These are phyloP conservation scores for Acrobasis consociella DNA, from an alignment of 2,888 invertebrate genomes.

Conservation along the genomic window DNA sequence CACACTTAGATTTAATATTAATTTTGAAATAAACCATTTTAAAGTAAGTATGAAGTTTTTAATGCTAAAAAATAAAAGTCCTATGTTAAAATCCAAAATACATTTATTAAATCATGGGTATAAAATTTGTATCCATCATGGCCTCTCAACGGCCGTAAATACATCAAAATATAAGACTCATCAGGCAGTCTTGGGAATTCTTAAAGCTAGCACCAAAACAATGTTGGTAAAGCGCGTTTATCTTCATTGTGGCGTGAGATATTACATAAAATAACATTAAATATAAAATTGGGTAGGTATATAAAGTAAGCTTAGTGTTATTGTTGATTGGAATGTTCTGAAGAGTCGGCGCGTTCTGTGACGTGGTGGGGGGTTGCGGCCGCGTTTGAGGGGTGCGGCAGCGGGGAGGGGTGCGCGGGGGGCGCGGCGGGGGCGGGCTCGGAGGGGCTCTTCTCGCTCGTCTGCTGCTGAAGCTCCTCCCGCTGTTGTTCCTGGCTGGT, in stretches of 20 bases:
- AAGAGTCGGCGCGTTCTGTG: conserved; percentile 34
- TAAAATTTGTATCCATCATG: conserved; percentile 28
- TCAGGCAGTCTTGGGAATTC: conserved; percentile 49
- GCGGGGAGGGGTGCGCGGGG: conserved; percentile 35
- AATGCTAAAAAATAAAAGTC: conserved; percentile 6
- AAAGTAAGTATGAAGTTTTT: no score
- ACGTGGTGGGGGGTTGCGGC: conserved; percentile 49
- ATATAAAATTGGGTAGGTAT: conserved; percentile 27
- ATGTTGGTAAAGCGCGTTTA: conserved; percentile 56
- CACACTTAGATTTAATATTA: conserved; percentile 25
- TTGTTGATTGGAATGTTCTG: conserved; percentile 43
- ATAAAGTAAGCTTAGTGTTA: conserved; percentile 34
- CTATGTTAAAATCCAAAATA: conserved; percentile 15
- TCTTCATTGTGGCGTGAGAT: conserved; percentile 52
- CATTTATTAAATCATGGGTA: conserved; percentile 25
- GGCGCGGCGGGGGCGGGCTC: conserved; percentile 44
- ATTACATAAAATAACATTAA: conserved; percentile 28
- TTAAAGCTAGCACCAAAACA: conserved; percentile 64
- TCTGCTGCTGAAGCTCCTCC: conserved; percentile 35
- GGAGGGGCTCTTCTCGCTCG: conserved; percentile 35
- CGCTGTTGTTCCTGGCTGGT: conserved; percentile 62
- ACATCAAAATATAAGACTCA: conserved; percentile 53
- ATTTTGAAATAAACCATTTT: conserved; percentile 25
- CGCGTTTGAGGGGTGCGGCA: conserved; percentile 46
- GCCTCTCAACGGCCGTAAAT: conserved; percentile 47